A percentile compares a stretch with the other conserved stretches of the same genome.
phyloP scores from a whole-genome alignment of 1,140 invertebrate species.

The Danaus plexippus region DNA sequence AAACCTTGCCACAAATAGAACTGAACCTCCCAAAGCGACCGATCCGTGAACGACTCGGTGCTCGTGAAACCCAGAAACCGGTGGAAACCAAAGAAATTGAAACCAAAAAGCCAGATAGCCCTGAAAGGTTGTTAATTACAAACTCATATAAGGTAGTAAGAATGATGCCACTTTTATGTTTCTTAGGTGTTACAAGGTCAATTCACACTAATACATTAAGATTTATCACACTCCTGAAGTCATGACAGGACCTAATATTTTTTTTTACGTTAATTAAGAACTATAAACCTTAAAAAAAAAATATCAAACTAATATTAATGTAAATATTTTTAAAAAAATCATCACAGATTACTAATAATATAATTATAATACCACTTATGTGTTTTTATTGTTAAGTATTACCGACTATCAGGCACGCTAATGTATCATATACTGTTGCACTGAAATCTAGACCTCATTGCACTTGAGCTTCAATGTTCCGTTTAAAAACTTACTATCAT shows the following conservation, averaged over 20 bases:
- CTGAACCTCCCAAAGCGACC: constrained; percentile 67
- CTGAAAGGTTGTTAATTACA: constrained; percentile 64
- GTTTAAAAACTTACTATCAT: not conserved
- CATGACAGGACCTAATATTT: no score
- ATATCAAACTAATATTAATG: no score
- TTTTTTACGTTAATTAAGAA: no score
- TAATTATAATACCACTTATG: no score
- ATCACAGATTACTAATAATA: no score
- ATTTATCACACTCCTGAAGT: not conserved
- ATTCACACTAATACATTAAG: constrained; percentile 1
- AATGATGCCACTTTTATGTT: constrained; percentile 26
- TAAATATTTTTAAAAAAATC: no score
- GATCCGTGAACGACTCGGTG: constrained; percentile 57
- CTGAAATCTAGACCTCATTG: no score
- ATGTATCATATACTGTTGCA: no score
- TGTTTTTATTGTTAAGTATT: no score
- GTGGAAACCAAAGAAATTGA: constrained; percentile 34
- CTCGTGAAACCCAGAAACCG: constrained; percentile 30
- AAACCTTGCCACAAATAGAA: constrained; percentile 62
- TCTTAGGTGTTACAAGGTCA: constrained; percentile 9
- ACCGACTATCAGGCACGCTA: no score
- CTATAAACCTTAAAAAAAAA: no score
- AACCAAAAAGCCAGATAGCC: constrained; percentile 32
- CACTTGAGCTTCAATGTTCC: not conserved
- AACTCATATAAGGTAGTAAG: constrained; percentile 55